Conservation (phyloP, 92 coral and sea anemone genomes). For the Isaurus tuberculatus region DNA sequence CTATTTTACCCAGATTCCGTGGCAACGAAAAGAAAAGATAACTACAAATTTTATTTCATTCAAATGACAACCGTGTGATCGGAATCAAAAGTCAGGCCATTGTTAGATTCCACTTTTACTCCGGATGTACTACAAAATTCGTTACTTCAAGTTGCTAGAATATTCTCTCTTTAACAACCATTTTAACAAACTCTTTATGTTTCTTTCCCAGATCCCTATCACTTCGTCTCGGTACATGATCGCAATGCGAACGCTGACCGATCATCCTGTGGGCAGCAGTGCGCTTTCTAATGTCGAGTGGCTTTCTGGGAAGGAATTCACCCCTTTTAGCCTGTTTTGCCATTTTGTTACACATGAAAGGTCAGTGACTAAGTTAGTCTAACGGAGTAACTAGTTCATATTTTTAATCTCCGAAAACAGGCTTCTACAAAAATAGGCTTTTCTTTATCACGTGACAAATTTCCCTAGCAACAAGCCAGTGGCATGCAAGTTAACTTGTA, state of each 20-base stretch:
- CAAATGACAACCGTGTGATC: no score
- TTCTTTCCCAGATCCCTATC: slow-evolving; percentile 63
- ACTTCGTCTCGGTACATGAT: slow-evolving; percentile 61
- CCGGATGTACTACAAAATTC: background rate
- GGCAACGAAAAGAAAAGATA: no score
- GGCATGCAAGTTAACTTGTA: no score
- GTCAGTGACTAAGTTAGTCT: no score
- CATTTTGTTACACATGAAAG: slow-evolving; percentile 79
- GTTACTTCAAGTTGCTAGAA: background rate
- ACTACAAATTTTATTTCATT: no score
- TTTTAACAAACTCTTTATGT: background rate
- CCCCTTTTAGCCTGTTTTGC: slow-evolving; percentile 81
- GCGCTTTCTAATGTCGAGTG: slow-evolving; percentile 68
- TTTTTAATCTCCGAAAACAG: background rate
- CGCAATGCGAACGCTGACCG: slow-evolving; percentile 75
- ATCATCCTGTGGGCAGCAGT: slow-evolving; percentile 93
- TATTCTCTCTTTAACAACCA: background rate
- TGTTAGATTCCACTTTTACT: background rate
- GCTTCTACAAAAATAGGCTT: background rate
- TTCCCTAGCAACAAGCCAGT: no score
- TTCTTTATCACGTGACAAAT: no score
- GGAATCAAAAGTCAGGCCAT: no score
- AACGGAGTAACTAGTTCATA: no score
- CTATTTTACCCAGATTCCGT: no score
- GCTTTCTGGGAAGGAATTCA: slow-evolving; percentile 70